Percentiles rank a stretch among this genome's conserved stretches.
Evolutionary conservation across 2,797 vertebrate species (phyloP).

Genomic region (Gymnopithys bicolor): DNA sequence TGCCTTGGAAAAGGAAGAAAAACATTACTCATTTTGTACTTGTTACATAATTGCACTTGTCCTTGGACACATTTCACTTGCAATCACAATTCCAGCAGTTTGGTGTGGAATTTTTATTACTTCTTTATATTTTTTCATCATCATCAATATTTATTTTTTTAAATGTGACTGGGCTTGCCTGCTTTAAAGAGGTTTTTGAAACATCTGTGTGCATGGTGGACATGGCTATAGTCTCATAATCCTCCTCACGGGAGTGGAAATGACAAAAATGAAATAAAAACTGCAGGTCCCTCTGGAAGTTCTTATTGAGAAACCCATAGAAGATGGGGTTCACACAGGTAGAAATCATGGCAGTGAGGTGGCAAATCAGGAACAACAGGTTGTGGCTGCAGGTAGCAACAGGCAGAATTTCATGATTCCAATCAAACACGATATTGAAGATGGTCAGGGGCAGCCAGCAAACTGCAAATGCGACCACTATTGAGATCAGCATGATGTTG

Average conservation of each 20-base stretch:
- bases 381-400: conserved; percentile 85
- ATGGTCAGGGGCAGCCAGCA: conserved; percentile 90
- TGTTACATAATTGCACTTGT: conserved; percentile 59
- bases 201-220: conserved; percentile 89
- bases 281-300: conserved; percentile 87
- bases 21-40: not conserved
- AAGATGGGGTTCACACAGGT: conserved; percentile 89
- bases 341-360: conserved; percentile 88
- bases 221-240: conserved; percentile 89
- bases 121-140: conserved; percentile 70
- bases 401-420: conserved; percentile 83
- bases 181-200: conserved; percentile 86
- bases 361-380: conserved; percentile 85
- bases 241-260: conserved; percentile 81
- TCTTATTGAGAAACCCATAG: conserved; percentile 89
- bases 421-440: conserved; percentile 87
- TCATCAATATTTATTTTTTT: conserved; percentile 76
- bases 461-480: conserved; percentile 86
- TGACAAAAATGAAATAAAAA: conserved; percentile 86
- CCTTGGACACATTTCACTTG: conserved; percentile 22
- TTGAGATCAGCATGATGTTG: conserved; percentile 87
- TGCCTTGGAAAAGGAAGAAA: conserved; percentile 5
- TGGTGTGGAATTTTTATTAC: conserved; percentile 9
- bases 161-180: conserved; percentile 78
- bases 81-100: not conserved